A percentile compares a stretch with the other conserved stretches of the same genome.
Conservation (phyloP, 2,797 vertebrate species). For the Spondyliosoma cantharus region DNA sequence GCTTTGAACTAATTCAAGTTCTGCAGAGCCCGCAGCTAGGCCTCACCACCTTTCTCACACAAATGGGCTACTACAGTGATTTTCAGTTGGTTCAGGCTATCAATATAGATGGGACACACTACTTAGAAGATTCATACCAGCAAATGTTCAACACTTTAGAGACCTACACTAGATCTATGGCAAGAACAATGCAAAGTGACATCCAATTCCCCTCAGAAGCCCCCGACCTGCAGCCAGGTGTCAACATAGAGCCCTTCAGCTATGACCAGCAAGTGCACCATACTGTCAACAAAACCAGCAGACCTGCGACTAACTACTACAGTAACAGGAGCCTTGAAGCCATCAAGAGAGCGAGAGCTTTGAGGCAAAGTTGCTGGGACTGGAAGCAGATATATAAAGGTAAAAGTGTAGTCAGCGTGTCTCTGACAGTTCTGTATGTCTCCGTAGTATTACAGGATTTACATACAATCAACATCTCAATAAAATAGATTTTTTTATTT, state of each 20-base stretch:
- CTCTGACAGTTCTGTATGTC: background rate
- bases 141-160: background rate
- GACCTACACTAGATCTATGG: slow-evolving; percentile 3
- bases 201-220: background rate
- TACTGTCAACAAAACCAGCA: background rate
- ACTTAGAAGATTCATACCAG: background rate
- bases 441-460: too few relatives aligned
- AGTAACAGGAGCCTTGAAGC: background rate
- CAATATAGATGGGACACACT: background rate
- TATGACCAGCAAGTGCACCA: background rate
- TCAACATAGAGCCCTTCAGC: background rate
- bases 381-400: background rate
- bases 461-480: too few relatives aligned
- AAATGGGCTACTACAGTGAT: slow-evolving; percentile 30
- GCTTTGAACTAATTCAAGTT: slow-evolving; percentile 45
- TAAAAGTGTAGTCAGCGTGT: background rate
- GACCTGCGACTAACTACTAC: background rate
- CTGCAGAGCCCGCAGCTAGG: slow-evolving; percentile 52
- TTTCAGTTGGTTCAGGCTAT: background rate
- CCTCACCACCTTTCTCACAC: slow-evolving; percentile 41
- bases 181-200: background rate
- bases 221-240: background rate
- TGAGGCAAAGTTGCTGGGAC: background rate
- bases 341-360: background rate
- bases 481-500: background rate